Evolutionary conservation across 2,797 vertebrate species (phyloP).

Genomic region (Pipistrellus kuhlii): DNA sequence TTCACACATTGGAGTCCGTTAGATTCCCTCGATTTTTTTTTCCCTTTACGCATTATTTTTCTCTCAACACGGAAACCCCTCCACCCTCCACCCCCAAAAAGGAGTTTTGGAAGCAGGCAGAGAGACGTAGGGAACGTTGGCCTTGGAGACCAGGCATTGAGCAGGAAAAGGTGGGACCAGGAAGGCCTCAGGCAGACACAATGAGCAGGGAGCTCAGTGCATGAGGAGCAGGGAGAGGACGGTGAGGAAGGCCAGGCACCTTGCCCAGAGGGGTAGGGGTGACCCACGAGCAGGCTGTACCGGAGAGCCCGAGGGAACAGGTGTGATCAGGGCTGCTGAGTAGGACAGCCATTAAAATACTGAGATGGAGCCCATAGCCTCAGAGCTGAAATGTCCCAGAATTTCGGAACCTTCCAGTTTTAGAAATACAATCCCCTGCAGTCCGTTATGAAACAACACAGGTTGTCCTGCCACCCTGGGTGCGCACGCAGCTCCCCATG

Average conservation of each 20-base stretch:
- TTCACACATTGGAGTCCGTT: constrained; percentile 3
- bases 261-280: not conserved
- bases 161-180: not conserved
- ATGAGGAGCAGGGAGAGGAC: not conserved
- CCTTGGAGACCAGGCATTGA: not conserved
- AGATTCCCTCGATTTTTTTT: not conserved
- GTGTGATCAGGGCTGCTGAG: not conserved
- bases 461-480: not conserved
- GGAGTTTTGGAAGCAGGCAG: not conserved
- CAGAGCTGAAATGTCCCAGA: not conserved
- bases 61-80: constrained; percentile 12
- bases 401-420: not conserved
- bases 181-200: not conserved
- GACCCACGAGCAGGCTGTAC: rapidly evolving
- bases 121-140: not conserved
- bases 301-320: rapidly evolving
- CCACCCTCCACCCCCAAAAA: not conserved
- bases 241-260: not conserved
- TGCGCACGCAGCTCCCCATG: rapidly evolving
- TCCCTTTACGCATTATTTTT: constrained; percentile 49
- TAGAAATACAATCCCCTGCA: not conserved
- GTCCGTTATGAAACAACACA: not conserved
- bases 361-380: not conserved
- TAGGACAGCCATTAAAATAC: not conserved
- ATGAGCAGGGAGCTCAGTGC: not conserved